Evolutionary conservation across 2,113 vertebrate species (phyloP).

Genomic region (Eublepharis macularius): DNA sequence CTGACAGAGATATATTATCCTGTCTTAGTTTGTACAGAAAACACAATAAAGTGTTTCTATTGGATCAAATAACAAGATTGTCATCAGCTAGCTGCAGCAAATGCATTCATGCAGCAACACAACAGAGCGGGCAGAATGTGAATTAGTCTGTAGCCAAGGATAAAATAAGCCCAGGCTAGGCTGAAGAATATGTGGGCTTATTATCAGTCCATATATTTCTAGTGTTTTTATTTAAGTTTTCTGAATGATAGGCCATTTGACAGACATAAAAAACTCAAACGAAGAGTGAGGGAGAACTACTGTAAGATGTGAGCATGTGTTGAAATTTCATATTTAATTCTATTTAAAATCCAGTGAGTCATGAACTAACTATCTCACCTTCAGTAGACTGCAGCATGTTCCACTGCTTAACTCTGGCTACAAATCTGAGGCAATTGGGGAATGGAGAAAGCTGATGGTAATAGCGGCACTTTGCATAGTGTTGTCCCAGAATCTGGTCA

Average conservation of each 20-base stretch:
- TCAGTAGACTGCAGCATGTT: not conserved
- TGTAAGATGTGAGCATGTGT: no score
- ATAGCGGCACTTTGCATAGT: not conserved
- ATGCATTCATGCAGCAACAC: slow-evolving; percentile 65
- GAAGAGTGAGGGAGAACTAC: not conserved
- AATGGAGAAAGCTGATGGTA: not conserved
- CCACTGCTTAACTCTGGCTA: not conserved
- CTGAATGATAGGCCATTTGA: not conserved
- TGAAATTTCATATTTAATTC: no score
- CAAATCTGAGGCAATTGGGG: not conserved
- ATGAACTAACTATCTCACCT: no score
- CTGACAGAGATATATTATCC: slow-evolving; percentile 42
- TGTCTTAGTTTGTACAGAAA: slow-evolving; percentile 54
- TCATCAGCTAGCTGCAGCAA: slow-evolving; percentile 65
- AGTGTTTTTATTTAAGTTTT: not conserved
- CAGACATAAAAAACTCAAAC: not conserved
- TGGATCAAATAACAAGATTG: slow-evolving; percentile 58
- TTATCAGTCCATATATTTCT: not conserved
- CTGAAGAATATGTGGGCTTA: not conserved
- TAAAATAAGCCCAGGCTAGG: not conserved
- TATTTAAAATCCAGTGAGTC: no score
- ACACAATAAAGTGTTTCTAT: slow-evolving; percentile 55
- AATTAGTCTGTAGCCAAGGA: slow-evolving; percentile 62
- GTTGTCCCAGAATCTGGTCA: not conserved
- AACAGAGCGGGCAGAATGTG: slow-evolving; percentile 57